These are phyloP conservation scores for Brachypteracias leptosomus DNA, from an alignment of 2,113 vertebrate species.

Conservation along the genomic window DNA sequence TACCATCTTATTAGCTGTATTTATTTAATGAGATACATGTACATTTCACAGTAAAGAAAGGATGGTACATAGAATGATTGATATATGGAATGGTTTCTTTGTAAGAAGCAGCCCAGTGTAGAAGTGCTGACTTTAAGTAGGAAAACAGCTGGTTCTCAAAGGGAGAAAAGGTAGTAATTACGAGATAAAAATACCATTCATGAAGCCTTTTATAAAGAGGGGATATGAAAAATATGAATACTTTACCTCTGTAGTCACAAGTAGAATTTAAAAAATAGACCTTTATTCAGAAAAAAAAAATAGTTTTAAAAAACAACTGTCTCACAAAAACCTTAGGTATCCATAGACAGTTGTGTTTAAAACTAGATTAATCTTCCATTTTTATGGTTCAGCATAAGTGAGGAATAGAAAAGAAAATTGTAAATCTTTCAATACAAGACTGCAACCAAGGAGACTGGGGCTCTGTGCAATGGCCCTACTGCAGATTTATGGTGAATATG, in stretches of 20 bases:
- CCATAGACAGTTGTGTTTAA: background rate
- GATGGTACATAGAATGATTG: constrained; percentile 19
- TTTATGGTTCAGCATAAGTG: background rate
- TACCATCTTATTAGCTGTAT: constrained; percentile 25
- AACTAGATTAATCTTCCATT: background rate
- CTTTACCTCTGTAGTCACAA: background rate
- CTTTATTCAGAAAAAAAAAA: background rate
- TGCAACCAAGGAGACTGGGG: background rate
- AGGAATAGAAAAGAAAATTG: background rate
- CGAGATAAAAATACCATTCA: background rate
- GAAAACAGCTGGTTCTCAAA: background rate
- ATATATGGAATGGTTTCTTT: constrained; percentile 35
- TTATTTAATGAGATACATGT: constrained; percentile 42
- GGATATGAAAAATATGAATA: background rate
- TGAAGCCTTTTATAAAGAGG: background rate
- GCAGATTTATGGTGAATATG: background rate
- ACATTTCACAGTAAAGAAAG: constrained; percentile 42
- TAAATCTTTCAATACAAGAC: background rate
- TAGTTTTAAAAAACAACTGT: fast-evolving
- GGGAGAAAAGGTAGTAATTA: background rate
- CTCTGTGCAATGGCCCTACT: background rate
- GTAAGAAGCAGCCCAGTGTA: constrained; percentile 31
- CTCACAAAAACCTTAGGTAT: background rate
- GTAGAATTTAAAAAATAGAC: background rate
- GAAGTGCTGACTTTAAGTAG: constrained; percentile 39